A percentile compares a stretch with the other conserved stretches of the same genome.
Conservation (phyloP, 1,140 invertebrate species). For the Nephila pilipes region DNA sequence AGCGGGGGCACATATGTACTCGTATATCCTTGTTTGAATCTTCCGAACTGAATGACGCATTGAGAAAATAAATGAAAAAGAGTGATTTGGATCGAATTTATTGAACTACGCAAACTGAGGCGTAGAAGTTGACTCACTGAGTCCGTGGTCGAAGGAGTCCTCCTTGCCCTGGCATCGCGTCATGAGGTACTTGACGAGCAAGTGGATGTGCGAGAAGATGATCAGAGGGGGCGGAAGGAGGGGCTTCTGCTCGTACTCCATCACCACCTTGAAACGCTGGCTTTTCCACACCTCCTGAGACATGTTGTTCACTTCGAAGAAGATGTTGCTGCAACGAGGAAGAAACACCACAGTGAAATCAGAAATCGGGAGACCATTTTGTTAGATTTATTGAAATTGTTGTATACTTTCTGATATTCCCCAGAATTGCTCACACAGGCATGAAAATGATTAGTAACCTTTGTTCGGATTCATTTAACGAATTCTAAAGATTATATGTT, state of each 20-base stretch:
- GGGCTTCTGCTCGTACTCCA: slow-evolving; percentile 98
- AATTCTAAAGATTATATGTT: too few relatives aligned
- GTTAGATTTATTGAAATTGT: neutral
- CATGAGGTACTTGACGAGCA: slow-evolving; percentile 91
- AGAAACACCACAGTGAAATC: neutral
- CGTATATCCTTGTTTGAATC: too few relatives aligned
- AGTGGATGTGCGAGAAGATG: slow-evolving; percentile 93
- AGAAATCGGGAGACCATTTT: neutral
- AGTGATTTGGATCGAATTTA: too few relatives aligned
- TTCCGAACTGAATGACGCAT: too few relatives aligned
- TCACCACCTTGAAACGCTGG: slow-evolving; percentile 98
- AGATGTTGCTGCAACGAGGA: slow-evolving; percentile 89
- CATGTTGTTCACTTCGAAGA: slow-evolving; percentile 96
- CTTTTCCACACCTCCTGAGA: slow-evolving; percentile 99
- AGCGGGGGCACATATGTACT: too few relatives aligned
- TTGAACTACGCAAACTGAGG: too few relatives aligned
- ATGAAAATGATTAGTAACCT: too few relatives aligned
- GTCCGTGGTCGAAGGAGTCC: slow-evolving; percentile 94
- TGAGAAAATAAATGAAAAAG: too few relatives aligned
- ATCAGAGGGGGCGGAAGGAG: slow-evolving; percentile 97
- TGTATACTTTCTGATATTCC: neutral
- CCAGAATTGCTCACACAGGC: too few relatives aligned
- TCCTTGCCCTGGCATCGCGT: slow-evolving; percentile 89
- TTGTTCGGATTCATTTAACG: too few relatives aligned
- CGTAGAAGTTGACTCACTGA: slow-evolving; percentile 84